phyloP scores from a whole-genome alignment of 2,797 vertebrate genomes.

The Oreonectes daqikongensis region DNA sequence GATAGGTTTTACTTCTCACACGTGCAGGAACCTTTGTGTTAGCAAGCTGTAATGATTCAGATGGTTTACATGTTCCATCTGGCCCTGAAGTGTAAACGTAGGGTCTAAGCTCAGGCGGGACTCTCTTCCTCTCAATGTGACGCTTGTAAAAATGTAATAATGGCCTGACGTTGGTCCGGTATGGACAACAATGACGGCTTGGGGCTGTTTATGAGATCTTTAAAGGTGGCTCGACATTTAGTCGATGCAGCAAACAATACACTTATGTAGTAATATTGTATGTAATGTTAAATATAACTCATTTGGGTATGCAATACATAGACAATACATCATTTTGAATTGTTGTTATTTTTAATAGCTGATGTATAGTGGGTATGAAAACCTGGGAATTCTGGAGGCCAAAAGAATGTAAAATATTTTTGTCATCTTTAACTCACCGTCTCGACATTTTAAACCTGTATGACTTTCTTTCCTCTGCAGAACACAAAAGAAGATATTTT shows the following conservation, averaged over 20 bases:
- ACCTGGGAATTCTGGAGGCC: too few relatives aligned
- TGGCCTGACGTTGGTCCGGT: constrained; percentile 51
- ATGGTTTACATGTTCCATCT: constrained; percentile 11
- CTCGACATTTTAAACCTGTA: too few relatives aligned
- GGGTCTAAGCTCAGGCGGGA: constrained; percentile 38
- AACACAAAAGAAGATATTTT: too few relatives aligned
- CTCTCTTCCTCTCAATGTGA: constrained; percentile 33
- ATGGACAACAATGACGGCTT: constrained; percentile 44
- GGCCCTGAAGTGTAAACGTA: neutral
- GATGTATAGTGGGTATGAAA: neutral
- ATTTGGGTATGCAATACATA: neutral
- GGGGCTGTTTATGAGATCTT: constrained; percentile 35
- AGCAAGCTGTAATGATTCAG: constrained; percentile 2
- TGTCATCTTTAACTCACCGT: too few relatives aligned
- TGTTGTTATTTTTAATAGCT: neutral
- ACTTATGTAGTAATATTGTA: neutral
- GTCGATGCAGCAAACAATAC: constrained; percentile 32
- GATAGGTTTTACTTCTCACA: constrained; percentile 16
- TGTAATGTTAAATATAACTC: neutral
- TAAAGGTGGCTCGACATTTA: constrained; percentile 37
- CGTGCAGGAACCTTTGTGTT: constrained; percentile 4
- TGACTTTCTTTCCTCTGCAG: too few relatives aligned
- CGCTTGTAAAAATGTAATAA: constrained; percentile 39
- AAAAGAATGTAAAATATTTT: too few relatives aligned
- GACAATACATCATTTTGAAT: neutral